These are phyloP conservation scores for Pocillopora grandis DNA, from an alignment of 92 coral and sea anemone species.

Conservation along the genomic window DNA sequence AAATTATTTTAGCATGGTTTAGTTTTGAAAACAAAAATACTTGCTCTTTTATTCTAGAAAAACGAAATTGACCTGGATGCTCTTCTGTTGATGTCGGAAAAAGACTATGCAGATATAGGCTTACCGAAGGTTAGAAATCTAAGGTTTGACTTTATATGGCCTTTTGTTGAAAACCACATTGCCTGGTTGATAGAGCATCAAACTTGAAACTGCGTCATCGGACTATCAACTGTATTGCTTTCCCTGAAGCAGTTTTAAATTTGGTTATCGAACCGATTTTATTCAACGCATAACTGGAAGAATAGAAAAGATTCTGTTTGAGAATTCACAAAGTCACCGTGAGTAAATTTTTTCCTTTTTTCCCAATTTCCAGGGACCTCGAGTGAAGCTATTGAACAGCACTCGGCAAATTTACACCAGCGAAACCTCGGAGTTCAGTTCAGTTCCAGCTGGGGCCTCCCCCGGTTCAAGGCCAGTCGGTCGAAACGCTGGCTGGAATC, in stretches of 20 bases:
- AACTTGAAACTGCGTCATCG: too few relatives aligned
- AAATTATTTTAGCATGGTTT: neutral
- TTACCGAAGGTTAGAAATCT: conserved; percentile 80
- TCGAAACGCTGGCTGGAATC: conserved; percentile 77
- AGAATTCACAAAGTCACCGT: too few relatives aligned
- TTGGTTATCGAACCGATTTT: neutral
- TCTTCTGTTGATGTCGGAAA: conserved; percentile 96
- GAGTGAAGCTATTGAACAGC: conserved; percentile 78
- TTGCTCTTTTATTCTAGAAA: conserved; percentile 56
- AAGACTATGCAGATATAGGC: conserved; percentile 98
- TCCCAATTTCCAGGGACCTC: conserved; percentile 63
- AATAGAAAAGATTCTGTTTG: too few relatives aligned
- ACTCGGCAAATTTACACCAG: conserved; percentile 74
- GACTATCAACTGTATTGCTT: neutral
- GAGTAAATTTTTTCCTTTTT: neutral
- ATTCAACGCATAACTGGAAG: too few relatives aligned
- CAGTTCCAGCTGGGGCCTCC: conserved; percentile 56
- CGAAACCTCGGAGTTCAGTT: conserved; percentile 55
- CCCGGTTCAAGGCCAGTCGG: conserved; percentile 72
- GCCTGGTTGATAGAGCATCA: neutral
- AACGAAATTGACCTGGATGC: conserved; percentile 99
- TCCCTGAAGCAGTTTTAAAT: neutral
- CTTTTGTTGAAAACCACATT: neutral
- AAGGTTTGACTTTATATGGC: neutral
- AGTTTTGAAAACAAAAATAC: neutral